These are phyloP conservation scores for Brenthis ino DNA, from an alignment of 2,888 invertebrate genomes.

Conservation along the genomic window DNA sequence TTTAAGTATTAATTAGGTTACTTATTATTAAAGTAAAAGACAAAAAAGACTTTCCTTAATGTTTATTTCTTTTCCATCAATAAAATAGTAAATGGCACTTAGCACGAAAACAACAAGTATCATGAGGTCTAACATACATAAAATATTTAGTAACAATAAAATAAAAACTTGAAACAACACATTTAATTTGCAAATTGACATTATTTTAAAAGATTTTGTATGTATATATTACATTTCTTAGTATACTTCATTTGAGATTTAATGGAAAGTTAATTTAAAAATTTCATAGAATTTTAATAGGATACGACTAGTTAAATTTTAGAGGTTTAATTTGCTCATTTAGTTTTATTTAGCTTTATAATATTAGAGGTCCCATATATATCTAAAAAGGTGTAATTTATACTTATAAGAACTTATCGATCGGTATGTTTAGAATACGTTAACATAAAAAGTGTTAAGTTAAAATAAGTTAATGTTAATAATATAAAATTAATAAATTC, in stretches of 20 bases:
- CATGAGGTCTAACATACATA: slow-evolving; percentile 54
- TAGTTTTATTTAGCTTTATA: slow-evolving; percentile 43
- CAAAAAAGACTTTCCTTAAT: slow-evolving; percentile 43
- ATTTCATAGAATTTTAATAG: slow-evolving; percentile 25
- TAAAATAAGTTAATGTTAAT: too few relatives aligned
- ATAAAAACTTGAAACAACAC: slow-evolving; percentile 47
- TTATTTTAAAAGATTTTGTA: slow-evolving; percentile 37
- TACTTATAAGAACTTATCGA: slow-evolving; percentile 26
- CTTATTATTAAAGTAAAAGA: background rate
- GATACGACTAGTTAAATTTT: slow-evolving; percentile 17
- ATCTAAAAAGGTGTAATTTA: slow-evolving; percentile 45
- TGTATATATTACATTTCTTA: slow-evolving; percentile 12
- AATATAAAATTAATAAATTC: too few relatives aligned
- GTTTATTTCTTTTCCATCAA: slow-evolving; percentile 52
- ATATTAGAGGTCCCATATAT: slow-evolving; percentile 74
- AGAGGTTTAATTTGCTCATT: slow-evolving; percentile 17
- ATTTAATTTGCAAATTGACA: slow-evolving; percentile 62
- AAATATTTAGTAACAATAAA: slow-evolving; percentile 54
- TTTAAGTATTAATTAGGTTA: background rate
- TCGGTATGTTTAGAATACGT: background rate
- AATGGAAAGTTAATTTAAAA: slow-evolving; percentile 8
- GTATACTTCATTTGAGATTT: slow-evolving; percentile 16
- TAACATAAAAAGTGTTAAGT: too few relatives aligned
- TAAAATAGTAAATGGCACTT: slow-evolving; percentile 65
- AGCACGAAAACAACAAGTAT: slow-evolving; percentile 65